These are phyloP conservation scores for Catocala sponsa DNA, from an alignment of 2,888 invertebrate species.

Conservation along the genomic window DNA sequence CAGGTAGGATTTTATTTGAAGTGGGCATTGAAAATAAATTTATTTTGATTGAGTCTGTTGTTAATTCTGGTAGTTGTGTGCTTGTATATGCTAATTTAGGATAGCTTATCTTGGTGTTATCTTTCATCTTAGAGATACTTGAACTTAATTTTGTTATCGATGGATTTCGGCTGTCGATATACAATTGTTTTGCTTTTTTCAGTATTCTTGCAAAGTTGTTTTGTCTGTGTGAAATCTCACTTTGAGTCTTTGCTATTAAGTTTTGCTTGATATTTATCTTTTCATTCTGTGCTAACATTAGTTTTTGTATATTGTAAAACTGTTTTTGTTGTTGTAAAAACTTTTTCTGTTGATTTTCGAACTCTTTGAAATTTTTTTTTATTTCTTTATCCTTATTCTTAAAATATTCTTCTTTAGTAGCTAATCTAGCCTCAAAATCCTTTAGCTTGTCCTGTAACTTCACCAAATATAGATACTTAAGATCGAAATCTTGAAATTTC, in stretches of 20 bases:
- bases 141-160: conserved; percentile 30
- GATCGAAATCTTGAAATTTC: conserved; percentile 73
- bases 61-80: conserved; percentile 44
- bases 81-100: conserved; percentile 23
- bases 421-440: conserved; percentile 60
- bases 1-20: conserved; percentile 56
- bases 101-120: not conserved
- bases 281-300: conserved; percentile 78
- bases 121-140: conserved; percentile 30
- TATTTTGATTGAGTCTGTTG: conserved; percentile 74
- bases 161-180: conserved; percentile 55
- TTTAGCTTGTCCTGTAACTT: conserved; percentile 67
- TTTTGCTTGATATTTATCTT: conserved; percentile 76
- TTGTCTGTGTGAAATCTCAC: conserved; percentile 77
- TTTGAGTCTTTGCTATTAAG: conserved; percentile 75
- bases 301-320: conserved; percentile 77
- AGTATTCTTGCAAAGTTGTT: conserved; percentile 76
- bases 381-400: conserved; percentile 68
- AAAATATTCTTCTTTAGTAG: conserved; percentile 60
- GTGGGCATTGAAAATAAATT: conserved; percentile 74
- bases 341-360: conserved; percentile 77
- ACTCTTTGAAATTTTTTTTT: conserved; percentile 67
- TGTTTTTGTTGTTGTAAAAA: conserved; percentile 77
- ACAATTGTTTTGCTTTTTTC: conserved; percentile 74
- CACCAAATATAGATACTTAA: conserved; percentile 66